Evolutionary conservation across 1,140 invertebrate species (phyloP), one percentile per base, ranked within the genome.

Genomic region (Anagrus nilaparvatae): DNA sequence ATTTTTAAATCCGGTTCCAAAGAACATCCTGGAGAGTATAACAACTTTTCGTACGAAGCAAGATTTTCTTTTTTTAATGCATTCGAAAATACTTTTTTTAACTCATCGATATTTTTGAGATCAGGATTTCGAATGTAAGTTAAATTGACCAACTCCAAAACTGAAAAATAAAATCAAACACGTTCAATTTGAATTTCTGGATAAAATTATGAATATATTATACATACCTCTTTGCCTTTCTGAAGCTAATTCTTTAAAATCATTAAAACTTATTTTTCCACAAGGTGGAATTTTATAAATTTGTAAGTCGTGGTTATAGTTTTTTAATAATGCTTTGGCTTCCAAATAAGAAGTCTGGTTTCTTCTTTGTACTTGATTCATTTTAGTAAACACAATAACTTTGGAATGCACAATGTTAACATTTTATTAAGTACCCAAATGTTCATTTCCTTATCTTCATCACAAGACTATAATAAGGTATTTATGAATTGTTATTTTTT

Each of bases 201-300:
- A 25, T 35, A 33, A 34, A 19, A 13, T n/a, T n/a, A n/a, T n/a
- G n/a, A n/a, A n/a, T n/a, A n/a, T n/a, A n/a, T n/a, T 31, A 30
- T 14, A 38, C 19, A 31, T 62, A 79, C 78, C 67, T 70, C 84
- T 84, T 20, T 94, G 60, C 54, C 91, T 77, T 56, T 93, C 87
- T 21, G 87, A 58, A 9, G 87, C 86, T 51, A 86, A 73, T 35
- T 84, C 79, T 73, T 94, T 87, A 70, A 95, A 92, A 58, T 93
- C 87, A 44, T 79, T 68, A 18, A 95, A 69, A 42, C 76, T 75
- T 41, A 94, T 77, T 34, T 76, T 71, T 43, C 78, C 75, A 29
- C 55, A 67, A 10, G 91, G 91, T 28, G 84, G 80, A 12, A 74
- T 53, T 49, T 72, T 72, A 59, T 93, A 95, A 52, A 95, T 72